Evolutionary conservation across 1,140 invertebrate genomes (phyloP).

Genomic region (Apocrypta bakeri): DNA sequence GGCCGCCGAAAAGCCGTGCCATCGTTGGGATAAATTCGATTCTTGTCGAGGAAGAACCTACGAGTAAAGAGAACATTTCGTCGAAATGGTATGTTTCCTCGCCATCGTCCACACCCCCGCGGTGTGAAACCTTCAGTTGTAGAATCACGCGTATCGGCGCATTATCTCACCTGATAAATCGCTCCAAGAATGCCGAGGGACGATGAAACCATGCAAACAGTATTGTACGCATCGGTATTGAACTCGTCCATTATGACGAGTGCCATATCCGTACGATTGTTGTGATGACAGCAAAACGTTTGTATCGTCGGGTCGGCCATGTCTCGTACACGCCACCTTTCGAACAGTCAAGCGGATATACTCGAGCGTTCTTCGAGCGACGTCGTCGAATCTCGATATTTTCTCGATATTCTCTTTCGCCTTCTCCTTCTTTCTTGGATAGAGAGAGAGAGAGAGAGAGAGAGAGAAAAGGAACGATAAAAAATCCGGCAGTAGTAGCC

Average conservation of each 20-base stretch:
- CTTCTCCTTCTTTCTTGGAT: not conserved
- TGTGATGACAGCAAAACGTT: conserved; percentile 85
- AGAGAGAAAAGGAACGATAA: conserved; percentile 3
- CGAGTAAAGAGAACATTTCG: not conserved
- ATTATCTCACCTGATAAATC: conserved; percentile 80
- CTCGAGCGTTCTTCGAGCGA: not conserved
- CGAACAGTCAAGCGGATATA: not conserved
- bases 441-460: conserved; percentile 22
- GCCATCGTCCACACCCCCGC: too few species aligned
- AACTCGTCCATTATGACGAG: conserved; percentile 80
- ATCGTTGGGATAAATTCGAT: conserved; percentile 67
- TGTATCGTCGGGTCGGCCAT: conserved; percentile 89
- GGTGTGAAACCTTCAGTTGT: too few species aligned
- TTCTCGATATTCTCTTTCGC: not conserved
- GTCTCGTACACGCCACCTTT: not conserved
- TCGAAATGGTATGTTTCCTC: too few species aligned
- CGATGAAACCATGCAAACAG: conserved; percentile 83
- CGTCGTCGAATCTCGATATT: not conserved
- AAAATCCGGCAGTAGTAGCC: not conserved
- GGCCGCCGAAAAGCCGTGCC: conserved; percentile 75
- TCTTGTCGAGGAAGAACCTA: conserved; percentile 75
- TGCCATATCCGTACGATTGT: conserved; percentile 78
- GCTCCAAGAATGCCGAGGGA: conserved; percentile 83
- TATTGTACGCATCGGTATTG: conserved; percentile 82
- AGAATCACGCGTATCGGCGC: not conserved